These are phyloP conservation scores for Aphaenogaster ashmeadi DNA, from an alignment of 1,140 invertebrate genomes.

Conservation along the genomic window DNA sequence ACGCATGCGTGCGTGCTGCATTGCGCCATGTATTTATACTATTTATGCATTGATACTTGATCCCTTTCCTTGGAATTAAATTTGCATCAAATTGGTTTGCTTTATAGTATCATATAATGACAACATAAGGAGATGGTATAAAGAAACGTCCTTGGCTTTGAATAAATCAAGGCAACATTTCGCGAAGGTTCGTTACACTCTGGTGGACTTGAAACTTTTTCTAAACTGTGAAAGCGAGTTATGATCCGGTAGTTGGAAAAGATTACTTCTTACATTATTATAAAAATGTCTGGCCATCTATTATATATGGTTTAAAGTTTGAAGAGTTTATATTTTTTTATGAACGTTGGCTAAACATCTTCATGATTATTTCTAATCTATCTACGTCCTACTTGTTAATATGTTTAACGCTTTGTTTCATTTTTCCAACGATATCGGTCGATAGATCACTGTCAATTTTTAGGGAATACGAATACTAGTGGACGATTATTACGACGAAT, in stretches of 20 bases:
- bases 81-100: neutral
- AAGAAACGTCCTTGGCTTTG: slow-evolving; percentile 56
- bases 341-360: neutral
- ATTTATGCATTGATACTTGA: neutral
- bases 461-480: slow-evolving; percentile 71
- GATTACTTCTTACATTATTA: neutral
- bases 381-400: neutral
- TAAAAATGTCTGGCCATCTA: neutral
- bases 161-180: slow-evolving; percentile 55
- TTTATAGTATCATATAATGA: neutral
- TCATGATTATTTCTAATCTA: neutral
- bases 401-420: neutral
- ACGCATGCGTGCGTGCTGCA: neutral
- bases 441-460: neutral
- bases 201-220: slow-evolving; percentile 34
- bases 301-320: neutral
- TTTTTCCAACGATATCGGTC: slow-evolving; percentile 4
- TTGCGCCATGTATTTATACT: neutral
- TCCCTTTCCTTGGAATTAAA: neutral
- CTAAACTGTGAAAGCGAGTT: slow-evolving; percentile 24
- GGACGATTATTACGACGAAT: slow-evolving; percentile 73
- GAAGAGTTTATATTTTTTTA: neutral
- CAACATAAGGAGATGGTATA: neutral
- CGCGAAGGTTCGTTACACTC: slow-evolving; percentile 61
- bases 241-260: neutral